Evolutionary conservation across 2,113 vertebrate genomes (phyloP).

Genomic region (Cochlearius cochlearius): DNA sequence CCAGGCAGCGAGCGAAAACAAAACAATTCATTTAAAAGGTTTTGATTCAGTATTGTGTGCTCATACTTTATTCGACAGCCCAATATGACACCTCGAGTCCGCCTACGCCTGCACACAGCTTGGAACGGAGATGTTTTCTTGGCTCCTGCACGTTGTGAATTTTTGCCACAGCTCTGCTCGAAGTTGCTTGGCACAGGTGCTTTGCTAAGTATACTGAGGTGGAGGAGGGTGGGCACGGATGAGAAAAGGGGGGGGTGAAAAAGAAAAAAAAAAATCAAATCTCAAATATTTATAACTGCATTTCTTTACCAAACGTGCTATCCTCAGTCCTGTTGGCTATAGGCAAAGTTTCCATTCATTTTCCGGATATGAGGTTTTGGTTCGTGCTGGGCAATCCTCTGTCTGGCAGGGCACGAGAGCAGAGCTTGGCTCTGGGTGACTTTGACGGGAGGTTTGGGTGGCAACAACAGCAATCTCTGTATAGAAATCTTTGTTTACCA

Average conservation of each 20-base stretch:
- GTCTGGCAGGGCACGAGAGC: not conserved
- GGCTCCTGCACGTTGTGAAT: not conserved
- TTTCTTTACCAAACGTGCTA: not conserved
- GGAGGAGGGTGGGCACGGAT: not conserved
- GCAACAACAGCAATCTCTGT: not conserved
- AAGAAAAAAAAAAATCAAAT: not conserved
- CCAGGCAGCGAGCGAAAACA: not conserved
- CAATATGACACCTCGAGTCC: not conserved
- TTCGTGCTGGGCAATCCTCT: not conserved
- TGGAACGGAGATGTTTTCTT: constrained; percentile 18
- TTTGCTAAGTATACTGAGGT: not conserved
- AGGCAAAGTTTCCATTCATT: not conserved
- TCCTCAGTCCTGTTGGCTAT: not conserved
- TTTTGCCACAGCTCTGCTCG: not conserved
- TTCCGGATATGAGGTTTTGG: not conserved
- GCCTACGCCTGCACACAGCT: not conserved
- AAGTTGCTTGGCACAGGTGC: not conserved
- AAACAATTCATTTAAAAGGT: constrained; percentile 28
- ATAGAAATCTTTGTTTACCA: not conserved
- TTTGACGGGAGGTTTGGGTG: not conserved
- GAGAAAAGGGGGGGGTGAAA: not conserved
- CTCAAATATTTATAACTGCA: not conserved
- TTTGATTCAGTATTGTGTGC: constrained; percentile 7
- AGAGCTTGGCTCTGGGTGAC: not conserved
- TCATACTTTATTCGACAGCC: not conserved